phyloP scores from a whole-genome alignment of 2,113 vertebrate genomes.

The Taurulus bubalis region DNA sequence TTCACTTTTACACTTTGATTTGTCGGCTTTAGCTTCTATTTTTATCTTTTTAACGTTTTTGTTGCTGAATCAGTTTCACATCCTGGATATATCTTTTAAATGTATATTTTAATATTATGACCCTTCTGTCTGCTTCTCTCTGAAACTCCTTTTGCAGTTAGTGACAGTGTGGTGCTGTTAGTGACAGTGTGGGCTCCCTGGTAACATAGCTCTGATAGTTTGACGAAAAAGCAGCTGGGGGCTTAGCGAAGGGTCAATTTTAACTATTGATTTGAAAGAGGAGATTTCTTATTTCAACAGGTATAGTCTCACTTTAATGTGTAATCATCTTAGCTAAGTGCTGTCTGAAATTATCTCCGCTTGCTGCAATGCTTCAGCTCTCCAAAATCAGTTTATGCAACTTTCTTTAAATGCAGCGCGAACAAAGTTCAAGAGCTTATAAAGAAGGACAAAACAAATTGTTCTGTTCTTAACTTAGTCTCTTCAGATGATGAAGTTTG shows the following conservation, averaged over 20 bases:
- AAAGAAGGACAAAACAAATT: too few relatives aligned
- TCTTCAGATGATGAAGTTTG: constrained; percentile 10
- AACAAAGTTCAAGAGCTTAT: too few relatives aligned
- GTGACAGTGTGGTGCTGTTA: too few relatives aligned
- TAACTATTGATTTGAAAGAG: background rate
- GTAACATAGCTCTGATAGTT: background rate
- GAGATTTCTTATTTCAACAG: background rate
- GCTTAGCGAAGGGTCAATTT: background rate
- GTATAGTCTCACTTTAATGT: background rate
- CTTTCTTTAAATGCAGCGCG: too few relatives aligned
- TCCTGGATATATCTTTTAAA: too few relatives aligned
- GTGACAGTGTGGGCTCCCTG: background rate
- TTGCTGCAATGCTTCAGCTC: background rate
- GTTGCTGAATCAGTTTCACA: background rate
- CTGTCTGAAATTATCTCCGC: background rate
- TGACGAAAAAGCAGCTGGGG: too few relatives aligned
- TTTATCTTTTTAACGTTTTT: background rate
- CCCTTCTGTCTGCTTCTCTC: too few relatives aligned
- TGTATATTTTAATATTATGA: background rate
- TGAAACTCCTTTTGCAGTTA: too few relatives aligned
- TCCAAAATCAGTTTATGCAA: background rate
- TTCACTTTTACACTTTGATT: background rate
- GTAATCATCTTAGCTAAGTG: background rate
- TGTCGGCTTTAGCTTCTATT: background rate
- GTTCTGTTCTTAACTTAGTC: background rate